Conservation (phyloP, 2,888 invertebrate species). For the Sussaba pulchella region DNA sequence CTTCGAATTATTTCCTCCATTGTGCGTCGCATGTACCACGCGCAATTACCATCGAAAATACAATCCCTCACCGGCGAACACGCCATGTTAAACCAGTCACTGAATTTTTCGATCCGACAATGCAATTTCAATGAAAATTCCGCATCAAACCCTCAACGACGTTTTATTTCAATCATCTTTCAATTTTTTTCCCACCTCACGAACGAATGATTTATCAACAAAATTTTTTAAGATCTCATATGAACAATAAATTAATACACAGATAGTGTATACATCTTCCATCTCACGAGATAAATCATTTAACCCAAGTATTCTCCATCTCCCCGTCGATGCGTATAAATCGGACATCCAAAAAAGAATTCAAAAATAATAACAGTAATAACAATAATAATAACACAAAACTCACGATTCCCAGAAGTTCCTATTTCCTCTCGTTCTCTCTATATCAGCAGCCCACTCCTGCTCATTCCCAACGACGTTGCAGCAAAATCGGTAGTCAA, state of each 20-base stretch:
- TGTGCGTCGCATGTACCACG: conserved; percentile 6
- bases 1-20: conserved; percentile 10
- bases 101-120: not conserved
- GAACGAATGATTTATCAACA: no score
- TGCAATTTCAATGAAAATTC: not conserved
- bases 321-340: no score
- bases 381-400: conserved; percentile 15
- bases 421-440: conserved; percentile 8
- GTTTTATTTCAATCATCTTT: no score
- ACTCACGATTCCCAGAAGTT: conserved; percentile 54
- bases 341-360: not conserved
- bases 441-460: conserved; percentile 8
- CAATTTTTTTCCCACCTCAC: no score
- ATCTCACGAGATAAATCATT: no score
- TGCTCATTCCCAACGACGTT: conserved; percentile 28
- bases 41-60: conserved; percentile 6
- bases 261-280: no score
- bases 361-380: not conserved
- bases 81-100: not conserved
- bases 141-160: not conserved
- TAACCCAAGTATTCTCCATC: no score
- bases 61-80: not conserved
- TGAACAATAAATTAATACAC: no score
- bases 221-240: no score
- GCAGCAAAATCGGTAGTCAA: conserved; percentile 26